These are phyloP conservation scores for Apis laboriosa DNA, from an alignment of 1,140 invertebrate species.

Conservation along the genomic window DNA sequence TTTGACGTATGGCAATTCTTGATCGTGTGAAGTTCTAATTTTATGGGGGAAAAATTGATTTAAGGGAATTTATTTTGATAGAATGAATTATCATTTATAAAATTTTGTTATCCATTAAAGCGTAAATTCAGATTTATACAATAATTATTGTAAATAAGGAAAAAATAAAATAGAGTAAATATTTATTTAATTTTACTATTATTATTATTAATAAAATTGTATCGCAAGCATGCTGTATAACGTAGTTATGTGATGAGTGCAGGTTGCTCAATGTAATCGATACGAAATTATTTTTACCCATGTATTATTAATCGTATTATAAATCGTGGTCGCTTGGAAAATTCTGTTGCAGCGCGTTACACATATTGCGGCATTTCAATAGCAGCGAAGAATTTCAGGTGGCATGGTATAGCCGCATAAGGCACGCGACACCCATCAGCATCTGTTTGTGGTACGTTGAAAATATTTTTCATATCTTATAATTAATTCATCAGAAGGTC, in stretches of 20 bases:
- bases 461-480: neutral
- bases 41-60: neutral
- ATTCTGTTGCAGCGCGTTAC: constrained; percentile 79
- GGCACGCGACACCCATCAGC: constrained; percentile 77
- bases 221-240: neutral
- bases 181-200: neutral
- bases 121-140: neutral
- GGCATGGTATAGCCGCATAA: constrained; percentile 77
- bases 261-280: constrained; percentile 25
- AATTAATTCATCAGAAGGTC: neutral
- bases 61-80: too few species aligned
- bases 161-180: neutral
- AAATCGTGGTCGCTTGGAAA: constrained; percentile 40
- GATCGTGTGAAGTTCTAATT: neutral
- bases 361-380: constrained; percentile 80
- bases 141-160: neutral
- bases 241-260: neutral
- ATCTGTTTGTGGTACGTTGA: constrained; percentile 78
- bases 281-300: constrained; percentile 49
- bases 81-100: too few species aligned
- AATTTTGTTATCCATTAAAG: neutral
- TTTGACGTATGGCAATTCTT: neutral
- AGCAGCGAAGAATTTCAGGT: constrained; percentile 79
- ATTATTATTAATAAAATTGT: constrained; percentile 19
- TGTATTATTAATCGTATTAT: constrained; percentile 31